A percentile compares a stretch with the other conserved stretches of the same genome.
These are phyloP conservation scores for Scyliorhinus canicula DNA, from an alignment of 2,797 vertebrate genomes.

Conservation along the genomic window DNA sequence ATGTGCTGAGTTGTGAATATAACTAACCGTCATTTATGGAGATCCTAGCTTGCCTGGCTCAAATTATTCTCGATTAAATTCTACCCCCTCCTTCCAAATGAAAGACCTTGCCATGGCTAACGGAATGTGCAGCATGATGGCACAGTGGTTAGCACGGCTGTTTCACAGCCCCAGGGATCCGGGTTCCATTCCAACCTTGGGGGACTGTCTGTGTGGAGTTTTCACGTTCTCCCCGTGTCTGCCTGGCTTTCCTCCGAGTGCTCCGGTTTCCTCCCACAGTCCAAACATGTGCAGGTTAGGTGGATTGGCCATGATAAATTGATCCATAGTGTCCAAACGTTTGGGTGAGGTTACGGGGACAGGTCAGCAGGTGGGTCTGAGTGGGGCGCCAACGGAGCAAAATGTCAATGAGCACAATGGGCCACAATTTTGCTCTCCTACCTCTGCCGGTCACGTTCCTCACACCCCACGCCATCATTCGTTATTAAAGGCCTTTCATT, in stretches of 20 bases:
- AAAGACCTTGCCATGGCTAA: neutral
- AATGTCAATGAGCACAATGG: neutral
- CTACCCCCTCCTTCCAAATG: neutral
- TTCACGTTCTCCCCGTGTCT: no score
- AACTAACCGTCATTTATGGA: neutral
- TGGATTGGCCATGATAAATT: no score
- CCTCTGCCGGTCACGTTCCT: neutral
- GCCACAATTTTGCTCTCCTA: neutral
- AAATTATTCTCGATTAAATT: neutral
- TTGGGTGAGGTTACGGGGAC: no score
- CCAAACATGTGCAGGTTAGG: no score
- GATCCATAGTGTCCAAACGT: no score
- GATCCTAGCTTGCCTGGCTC: neutral
- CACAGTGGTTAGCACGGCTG: no score
- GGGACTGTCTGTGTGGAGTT: no score
- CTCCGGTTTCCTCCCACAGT: no score
- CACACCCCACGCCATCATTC: neutral
- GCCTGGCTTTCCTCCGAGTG: no score
- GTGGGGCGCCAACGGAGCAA: neutral
- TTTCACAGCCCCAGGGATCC: no score
- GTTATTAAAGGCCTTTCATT: neutral
- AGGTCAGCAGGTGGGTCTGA: no score
- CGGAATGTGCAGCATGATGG: neutral
- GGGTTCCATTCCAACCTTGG: no score
- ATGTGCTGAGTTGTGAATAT: neutral